phyloP scores from a whole-genome alignment of 2,797 vertebrate genomes.

The Ataeniobius toweri region DNA sequence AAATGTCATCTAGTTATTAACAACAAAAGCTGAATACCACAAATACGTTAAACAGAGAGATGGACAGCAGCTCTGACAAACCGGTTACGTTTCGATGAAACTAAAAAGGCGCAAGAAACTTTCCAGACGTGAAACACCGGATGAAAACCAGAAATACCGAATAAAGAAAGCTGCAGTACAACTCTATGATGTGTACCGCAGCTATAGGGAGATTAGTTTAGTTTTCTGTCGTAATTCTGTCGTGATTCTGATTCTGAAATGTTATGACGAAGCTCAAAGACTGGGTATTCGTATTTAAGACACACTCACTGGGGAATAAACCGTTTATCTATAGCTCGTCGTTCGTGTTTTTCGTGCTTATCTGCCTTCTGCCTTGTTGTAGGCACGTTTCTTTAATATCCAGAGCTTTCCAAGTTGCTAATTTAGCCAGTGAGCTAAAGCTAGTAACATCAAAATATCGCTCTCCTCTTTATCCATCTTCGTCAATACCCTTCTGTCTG shows the following conservation, averaged over 20 bases:
- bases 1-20: conserved; percentile 5
- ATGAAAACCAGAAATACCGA: not conserved
- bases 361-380: conserved; percentile 1
- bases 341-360: not conserved
- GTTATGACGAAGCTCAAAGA: conserved; percentile 4
- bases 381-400: conserved; percentile 2
- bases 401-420: conserved; percentile 46
- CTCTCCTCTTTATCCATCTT: conserved; percentile 60
- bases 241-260: too few species aligned
- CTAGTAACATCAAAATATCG: conserved; percentile 47
- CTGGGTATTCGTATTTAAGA: not conserved
- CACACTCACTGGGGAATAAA: not conserved
- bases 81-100: not conserved
- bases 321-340: not conserved
- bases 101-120: not conserved
- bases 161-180: not conserved
- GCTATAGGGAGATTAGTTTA: not conserved
- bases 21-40: not conserved
- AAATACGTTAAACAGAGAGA: not conserved
- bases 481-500: conserved; percentile 68
- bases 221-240: conserved; percentile 11
- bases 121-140: not conserved
- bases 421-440: conserved; percentile 64
- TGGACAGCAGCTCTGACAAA: conserved; percentile 2
- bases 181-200: not conserved